Conservation (phyloP, 2,888 invertebrate genomes). For the Eustalomyia histrio region DNA sequence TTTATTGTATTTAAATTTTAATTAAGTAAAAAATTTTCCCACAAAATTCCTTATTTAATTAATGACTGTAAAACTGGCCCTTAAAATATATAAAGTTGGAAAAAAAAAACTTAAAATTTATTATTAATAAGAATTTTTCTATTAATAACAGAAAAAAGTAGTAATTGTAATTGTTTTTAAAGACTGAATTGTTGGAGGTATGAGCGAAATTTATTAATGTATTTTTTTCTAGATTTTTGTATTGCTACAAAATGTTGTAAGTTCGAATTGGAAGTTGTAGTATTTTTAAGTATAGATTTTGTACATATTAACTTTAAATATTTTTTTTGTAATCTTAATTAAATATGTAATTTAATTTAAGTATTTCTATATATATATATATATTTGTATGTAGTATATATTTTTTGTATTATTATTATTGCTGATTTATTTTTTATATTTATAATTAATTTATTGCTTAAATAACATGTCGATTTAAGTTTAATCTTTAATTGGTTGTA, state of each 20-base stretch:
- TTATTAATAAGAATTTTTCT: background rate
- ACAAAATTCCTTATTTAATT: too few species aligned
- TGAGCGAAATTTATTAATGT: conserved; percentile 46
- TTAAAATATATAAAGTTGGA: conserved; percentile 5
- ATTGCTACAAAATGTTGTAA: background rate
- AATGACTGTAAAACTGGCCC: too few species aligned
- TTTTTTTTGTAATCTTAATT: conserved; percentile 42
- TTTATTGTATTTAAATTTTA: too few species aligned
- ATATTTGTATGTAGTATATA: conserved; percentile 11
- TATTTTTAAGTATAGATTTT: conserved; percentile 29
- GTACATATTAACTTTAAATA: conserved; percentile 45
- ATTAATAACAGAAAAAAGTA: background rate
- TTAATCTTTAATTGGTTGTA: conserved; percentile 29
- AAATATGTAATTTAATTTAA: conserved; percentile 48
- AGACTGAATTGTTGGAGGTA: conserved; percentile 61
- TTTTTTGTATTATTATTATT: conserved; percentile 24
- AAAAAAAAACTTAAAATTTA: background rate
- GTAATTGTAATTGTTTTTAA: conserved; percentile 48
- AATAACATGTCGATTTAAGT: conserved; percentile 43
- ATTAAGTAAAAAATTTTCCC: too few species aligned
- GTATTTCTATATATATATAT: conserved; percentile 4
- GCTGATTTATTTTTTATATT: conserved; percentile 42
- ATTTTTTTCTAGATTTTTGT: conserved; percentile 2
- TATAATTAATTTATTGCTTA: conserved; percentile 61
- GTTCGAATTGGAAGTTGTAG: background rate